These are phyloP conservation scores for Stenolophus ochropezus DNA, from an alignment of 2,888 invertebrate genomes.

Conservation along the genomic window DNA sequence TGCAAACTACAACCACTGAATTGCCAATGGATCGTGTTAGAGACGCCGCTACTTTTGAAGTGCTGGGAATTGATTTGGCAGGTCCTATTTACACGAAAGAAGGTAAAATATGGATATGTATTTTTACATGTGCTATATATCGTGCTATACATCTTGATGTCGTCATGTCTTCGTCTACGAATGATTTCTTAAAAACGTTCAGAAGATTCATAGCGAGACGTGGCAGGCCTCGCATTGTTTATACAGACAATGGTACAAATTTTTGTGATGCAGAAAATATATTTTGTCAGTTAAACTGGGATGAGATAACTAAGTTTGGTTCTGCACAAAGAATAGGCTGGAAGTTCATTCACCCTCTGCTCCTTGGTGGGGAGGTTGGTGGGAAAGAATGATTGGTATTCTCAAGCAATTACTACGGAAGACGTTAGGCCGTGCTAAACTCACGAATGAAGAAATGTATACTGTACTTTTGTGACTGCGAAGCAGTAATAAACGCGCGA, in stretches of 20 bases:
- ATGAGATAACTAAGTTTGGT: slow-evolving; percentile 1
- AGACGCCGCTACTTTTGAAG: slow-evolving; percentile 6
- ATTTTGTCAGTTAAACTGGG: slow-evolving; percentile 49
- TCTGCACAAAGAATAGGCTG: slow-evolving; percentile 62
- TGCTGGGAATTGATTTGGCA: background rate
- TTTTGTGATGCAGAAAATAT: slow-evolving; percentile 67
- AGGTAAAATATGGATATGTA: background rate
- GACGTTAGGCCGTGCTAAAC: slow-evolving; percentile 66
- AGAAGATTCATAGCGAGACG: slow-evolving; percentile 61
- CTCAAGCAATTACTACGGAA: slow-evolving; percentile 68
- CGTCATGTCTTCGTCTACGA: slow-evolving; percentile 65
- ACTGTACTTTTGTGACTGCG: slow-evolving; percentile 67
- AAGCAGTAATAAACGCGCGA: slow-evolving; percentile 67
- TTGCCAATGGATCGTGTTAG: background rate
- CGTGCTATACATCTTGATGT: background rate
- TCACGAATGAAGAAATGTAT: slow-evolving; percentile 66
- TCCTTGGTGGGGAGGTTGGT: slow-evolving; percentile 71
- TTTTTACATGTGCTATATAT: background rate
- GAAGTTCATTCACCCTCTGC: slow-evolving; percentile 68
- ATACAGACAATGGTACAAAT: slow-evolving; percentile 70
- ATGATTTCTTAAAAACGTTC: slow-evolving; percentile 65
- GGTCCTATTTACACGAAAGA: background rate
- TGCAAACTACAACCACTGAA: background rate
- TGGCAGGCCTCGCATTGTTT: slow-evolving; percentile 66
- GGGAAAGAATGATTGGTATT: slow-evolving; percentile 68